Evolutionary conservation across 2,797 vertebrate species (phyloP).

Genomic region (Podargus strigoides): DNA sequence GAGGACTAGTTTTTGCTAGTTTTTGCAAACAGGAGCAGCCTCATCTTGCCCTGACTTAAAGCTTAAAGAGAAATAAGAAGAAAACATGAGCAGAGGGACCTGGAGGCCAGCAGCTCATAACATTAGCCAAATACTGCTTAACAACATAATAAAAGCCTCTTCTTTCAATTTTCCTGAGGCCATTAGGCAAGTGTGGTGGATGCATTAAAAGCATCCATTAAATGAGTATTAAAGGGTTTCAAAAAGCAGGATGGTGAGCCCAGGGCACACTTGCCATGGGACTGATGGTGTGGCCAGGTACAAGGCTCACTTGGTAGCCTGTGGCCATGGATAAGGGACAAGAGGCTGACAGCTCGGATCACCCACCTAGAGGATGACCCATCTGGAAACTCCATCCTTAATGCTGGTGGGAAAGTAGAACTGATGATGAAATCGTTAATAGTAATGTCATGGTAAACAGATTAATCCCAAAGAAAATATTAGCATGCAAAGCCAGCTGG

Average conservation of each 20-base stretch:
- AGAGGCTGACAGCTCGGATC: background rate
- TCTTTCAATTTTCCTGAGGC: background rate
- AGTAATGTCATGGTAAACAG: background rate
- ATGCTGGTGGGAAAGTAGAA: background rate
- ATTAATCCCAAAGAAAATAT: background rate
- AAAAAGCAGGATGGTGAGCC: background rate
- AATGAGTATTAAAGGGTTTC: background rate
- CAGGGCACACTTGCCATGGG: background rate
- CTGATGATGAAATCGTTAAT: background rate
- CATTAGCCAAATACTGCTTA: background rate
- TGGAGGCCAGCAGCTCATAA: background rate
- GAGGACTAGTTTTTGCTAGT: background rate
- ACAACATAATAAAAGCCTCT: background rate
- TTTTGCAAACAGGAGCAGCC: background rate
- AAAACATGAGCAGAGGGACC: background rate
- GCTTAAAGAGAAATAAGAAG: background rate
- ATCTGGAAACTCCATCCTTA: conserved; percentile 4
- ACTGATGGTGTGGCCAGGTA: background rate
- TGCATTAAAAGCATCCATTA: background rate
- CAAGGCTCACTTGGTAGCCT: background rate
- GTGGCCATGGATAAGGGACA: background rate
- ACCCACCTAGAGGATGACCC: background rate
- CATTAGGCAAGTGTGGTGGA: background rate
- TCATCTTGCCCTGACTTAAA: background rate
- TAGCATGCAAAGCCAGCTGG: background rate